A percentile compares a stretch with the other conserved stretches of the same genome.
phyloP scores from a whole-genome alignment of 2,113 vertebrate genomes.

The Spheniscus mendiculus region DNA sequence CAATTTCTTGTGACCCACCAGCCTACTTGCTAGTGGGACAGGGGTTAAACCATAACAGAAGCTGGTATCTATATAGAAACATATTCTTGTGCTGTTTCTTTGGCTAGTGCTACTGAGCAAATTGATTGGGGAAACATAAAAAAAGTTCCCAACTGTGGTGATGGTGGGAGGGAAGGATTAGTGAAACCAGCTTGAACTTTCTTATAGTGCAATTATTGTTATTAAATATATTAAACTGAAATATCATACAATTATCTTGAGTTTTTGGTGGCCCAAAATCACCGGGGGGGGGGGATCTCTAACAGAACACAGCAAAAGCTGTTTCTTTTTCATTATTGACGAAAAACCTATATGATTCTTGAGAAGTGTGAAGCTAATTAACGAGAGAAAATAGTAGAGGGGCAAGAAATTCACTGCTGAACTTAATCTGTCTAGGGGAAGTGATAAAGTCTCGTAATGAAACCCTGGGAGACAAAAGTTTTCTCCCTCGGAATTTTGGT shows the following conservation, averaged over 20 bases:
- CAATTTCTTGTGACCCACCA: neutral
- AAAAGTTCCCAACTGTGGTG: neutral
- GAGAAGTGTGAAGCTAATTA: neutral
- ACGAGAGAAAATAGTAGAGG: neutral
- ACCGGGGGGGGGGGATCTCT: no score
- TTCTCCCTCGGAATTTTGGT: neutral
- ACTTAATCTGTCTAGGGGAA: neutral
- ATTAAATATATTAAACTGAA: neutral
- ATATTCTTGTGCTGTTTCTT: neutral
- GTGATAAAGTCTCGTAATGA: neutral
- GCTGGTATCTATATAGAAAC: neutral
- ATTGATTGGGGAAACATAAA: neutral
- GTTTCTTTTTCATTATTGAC: neutral
- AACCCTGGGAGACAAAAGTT: neutral
- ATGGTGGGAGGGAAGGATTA: neutral
- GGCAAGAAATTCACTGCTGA: neutral
- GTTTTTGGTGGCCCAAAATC: neutral
- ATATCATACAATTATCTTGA: neutral
- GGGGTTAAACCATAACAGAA: neutral
- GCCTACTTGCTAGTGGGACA: neutral
- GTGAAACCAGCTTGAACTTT: neutral
- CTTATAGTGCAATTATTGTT: neutral
- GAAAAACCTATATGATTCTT: neutral
- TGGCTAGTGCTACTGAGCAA: neutral
- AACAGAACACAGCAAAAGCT: neutral